These are phyloP conservation scores for Pseudomyrmex dendroicus DNA, from an alignment of 1,140 invertebrate species.

Conservation along the genomic window DNA sequence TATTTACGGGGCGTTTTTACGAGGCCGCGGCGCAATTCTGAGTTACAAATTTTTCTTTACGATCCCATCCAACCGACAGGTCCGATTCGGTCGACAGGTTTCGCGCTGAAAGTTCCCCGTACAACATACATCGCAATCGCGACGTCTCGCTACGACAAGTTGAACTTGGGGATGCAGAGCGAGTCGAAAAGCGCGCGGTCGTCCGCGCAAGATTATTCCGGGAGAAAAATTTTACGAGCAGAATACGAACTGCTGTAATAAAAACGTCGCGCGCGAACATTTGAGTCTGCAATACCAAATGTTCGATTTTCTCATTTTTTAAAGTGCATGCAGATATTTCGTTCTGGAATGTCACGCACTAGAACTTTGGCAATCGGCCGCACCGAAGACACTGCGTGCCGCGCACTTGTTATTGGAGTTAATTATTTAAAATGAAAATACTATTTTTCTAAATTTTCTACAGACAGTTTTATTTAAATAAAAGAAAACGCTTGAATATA, in stretches of 20 bases:
- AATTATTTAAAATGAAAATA: too few species aligned
- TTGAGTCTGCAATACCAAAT: slow-evolving; percentile 47
- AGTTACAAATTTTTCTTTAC: slow-evolving; percentile 61
- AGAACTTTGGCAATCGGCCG: too few species aligned
- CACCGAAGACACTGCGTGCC: too few species aligned
- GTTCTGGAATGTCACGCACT: too few species aligned
- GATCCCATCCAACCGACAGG: not conserved
- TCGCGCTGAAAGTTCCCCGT: too few species aligned
- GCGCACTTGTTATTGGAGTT: too few species aligned
- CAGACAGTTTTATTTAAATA: too few species aligned
- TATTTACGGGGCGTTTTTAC: slow-evolving; percentile 65
- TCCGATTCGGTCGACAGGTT: not conserved
- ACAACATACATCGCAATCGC: not conserved
- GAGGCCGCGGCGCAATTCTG: slow-evolving; percentile 39
- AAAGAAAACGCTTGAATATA: too few species aligned
- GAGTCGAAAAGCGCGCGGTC: slow-evolving; percentile 32
- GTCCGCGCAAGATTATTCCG: slow-evolving; percentile 24
- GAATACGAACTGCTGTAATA: slow-evolving; percentile 42
- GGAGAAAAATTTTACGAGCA: slow-evolving; percentile 61
- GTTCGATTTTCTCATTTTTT: not conserved
- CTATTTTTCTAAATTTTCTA: too few species aligned
- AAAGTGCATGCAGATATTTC: not conserved
- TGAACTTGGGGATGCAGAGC: too few species aligned
- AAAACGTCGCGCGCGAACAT: slow-evolving; percentile 42
- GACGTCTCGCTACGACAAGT: not conserved